Conservation (phyloP, 2,888 invertebrate genomes). For the Creontiades dilutus region DNA sequence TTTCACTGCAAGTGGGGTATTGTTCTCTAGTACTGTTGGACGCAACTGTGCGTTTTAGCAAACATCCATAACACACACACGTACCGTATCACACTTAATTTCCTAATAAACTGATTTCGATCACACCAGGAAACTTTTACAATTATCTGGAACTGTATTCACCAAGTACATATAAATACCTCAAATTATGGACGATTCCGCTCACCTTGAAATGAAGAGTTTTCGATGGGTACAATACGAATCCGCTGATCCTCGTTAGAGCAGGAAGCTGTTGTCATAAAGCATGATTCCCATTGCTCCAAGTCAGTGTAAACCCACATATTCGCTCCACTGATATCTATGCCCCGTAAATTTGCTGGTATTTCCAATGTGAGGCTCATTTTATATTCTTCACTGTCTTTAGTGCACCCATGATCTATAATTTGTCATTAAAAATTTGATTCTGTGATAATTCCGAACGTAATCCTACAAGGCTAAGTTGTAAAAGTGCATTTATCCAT, state of each 20-base stretch:
- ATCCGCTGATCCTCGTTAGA: constrained; percentile 35
- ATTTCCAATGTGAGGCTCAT: constrained; percentile 58
- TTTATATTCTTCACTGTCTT: constrained; percentile 34
- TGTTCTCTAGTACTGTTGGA: too few relatives aligned
- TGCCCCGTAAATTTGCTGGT: constrained; percentile 42
- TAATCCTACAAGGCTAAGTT: too few relatives aligned
- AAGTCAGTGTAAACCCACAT: constrained; percentile 60
- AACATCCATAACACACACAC: too few relatives aligned
- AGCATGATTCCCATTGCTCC: constrained; percentile 33
- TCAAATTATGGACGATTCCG: not conserved
- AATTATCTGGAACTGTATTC: too few relatives aligned
- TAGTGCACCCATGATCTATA: constrained; percentile 47
- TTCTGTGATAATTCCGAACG: too few relatives aligned
- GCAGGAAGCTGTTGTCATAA: constrained; percentile 38
- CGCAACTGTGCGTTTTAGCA: too few relatives aligned
- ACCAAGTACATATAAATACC: not conserved
- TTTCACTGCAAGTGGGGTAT: too few relatives aligned
- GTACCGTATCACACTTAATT: too few relatives aligned
- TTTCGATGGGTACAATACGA: constrained; percentile 13
- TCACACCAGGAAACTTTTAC: too few relatives aligned
- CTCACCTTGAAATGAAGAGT: constrained; percentile 49
- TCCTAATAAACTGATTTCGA: too few relatives aligned
- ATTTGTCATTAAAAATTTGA: not conserved
- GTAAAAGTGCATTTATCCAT: too few relatives aligned
- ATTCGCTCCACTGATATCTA: constrained; percentile 58